Evolutionary conservation across 2,797 vertebrate genomes (phyloP).

Genomic region (Choloepus didactylus): DNA sequence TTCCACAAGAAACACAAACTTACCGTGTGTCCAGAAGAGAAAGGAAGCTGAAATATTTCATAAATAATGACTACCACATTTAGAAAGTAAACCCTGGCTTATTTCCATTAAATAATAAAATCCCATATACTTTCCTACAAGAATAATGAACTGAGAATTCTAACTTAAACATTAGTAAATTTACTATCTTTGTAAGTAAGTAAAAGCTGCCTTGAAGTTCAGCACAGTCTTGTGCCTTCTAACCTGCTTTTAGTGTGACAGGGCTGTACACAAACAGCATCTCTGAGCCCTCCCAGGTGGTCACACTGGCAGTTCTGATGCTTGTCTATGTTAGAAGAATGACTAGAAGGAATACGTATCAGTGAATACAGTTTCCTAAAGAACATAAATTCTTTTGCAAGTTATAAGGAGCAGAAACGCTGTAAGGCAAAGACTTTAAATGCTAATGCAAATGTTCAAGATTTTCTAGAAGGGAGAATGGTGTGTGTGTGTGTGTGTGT

Average conservation of each 20-base stretch:
- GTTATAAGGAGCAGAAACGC: neutral
- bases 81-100: neutral
- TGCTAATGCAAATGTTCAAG: neutral
- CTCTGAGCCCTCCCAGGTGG: rapidly evolving
- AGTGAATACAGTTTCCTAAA: neutral
- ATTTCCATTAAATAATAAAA: slow-evolving; percentile 35
- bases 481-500: rapidly evolving
- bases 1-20: neutral
- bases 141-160: neutral
- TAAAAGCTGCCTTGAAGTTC: neutral
- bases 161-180: neutral
- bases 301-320: neutral
- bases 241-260: rapidly evolving
- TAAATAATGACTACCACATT: neutral
- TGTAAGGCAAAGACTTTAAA: neutral
- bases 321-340: neutral
- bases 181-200: slow-evolving; percentile 16
- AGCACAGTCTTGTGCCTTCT: neutral
- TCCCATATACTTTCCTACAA: neutral
- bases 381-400: neutral
- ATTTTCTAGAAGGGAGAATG: neutral
- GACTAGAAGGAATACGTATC: neutral
- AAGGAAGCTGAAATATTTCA: neutral
- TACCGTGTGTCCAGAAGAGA: neutral
- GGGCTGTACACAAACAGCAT: neutral